Evolutionary conservation across 1,140 invertebrate genomes (phyloP), one percentile per base, ranked within the genome.

Genomic region (Drosophila neocordata): DNA sequence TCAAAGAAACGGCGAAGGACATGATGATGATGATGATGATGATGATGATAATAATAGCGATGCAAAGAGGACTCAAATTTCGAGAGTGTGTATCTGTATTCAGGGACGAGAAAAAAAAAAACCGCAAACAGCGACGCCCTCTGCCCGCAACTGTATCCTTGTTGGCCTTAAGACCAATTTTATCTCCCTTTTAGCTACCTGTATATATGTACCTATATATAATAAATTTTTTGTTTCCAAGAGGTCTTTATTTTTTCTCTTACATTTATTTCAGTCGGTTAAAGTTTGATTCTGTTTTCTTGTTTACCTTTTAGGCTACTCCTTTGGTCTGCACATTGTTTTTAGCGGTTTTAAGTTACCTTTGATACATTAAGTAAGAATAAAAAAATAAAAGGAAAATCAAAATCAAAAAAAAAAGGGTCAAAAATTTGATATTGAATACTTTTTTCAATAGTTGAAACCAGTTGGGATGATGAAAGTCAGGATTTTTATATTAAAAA

Each of bases 1-100:
- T 48, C 41, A 48, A 48, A 48, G 41, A 48, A 48, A 48, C 15
- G 15, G 18, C 41, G 41, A 48, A 48, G 41, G 41, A 48, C 41
- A 48, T 48, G 41, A 48, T 48, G 41, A 48, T 20, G 41, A 48
- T 15, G 41, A 15, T 48, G 41, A 44, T 44, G 13, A 48, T 48
- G 41, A 48, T 20, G 41, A 48, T 11, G 41, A 48, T 15, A 13
- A 15, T 20, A 12, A 31, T 31, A 31, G 27, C 27, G 27, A 31
- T 31, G 41, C 41, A 20, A 4, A 18, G 41, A 48, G 41, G 41
- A 48, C 41, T 48, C 41, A 48, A 18, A 48, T 48, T 48, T 48
- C 41, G 15, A 20, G 41, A 48, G 41, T 15, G n/a, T 13, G n/a
- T 41, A 13, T 41, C 1, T 20, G 9, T 20, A 20, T 12, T 48